These are phyloP conservation scores for Calosoma granatense DNA, from an alignment of 1,140 invertebrate species.

Conservation along the genomic window DNA sequence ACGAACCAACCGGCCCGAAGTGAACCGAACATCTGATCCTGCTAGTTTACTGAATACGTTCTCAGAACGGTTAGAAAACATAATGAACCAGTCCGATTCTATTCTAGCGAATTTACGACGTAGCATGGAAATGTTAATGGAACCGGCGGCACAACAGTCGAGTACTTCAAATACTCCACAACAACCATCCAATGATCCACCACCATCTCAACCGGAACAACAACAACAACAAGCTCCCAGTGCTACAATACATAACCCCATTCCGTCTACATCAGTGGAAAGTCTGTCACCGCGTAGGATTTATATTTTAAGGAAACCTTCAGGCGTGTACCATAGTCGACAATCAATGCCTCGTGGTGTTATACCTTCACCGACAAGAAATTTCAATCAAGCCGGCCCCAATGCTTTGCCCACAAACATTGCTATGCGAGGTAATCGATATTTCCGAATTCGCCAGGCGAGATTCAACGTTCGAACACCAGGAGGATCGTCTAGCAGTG, in stretches of 20 bases:
- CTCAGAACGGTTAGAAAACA: slow-evolving; percentile 28
- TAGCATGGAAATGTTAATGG: slow-evolving; percentile 23
- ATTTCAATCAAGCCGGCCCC: not conserved
- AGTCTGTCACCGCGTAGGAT: not conserved
- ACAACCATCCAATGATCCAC: not conserved
- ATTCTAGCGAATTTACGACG: slow-evolving; percentile 29
- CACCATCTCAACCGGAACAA: not conserved
- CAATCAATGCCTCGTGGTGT: not conserved
- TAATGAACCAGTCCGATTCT: slow-evolving; percentile 30
- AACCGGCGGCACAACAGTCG: slow-evolving; percentile 1
- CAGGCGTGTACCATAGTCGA: not conserved
- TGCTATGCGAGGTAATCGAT: not conserved
- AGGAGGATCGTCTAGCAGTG: not conserved
- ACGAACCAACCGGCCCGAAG: slow-evolving; percentile 21
- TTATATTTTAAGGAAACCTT: not conserved
- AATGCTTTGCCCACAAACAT: no score
- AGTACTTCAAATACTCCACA: not conserved
- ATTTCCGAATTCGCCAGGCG: not conserved
- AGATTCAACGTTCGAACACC: not conserved
- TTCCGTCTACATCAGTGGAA: not conserved
- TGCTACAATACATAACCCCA: not conserved
- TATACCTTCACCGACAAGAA: not conserved
- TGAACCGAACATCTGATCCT: slow-evolving; percentile 22
- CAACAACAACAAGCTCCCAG: not conserved
- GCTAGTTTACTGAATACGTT: slow-evolving; percentile 29